phyloP scores from a whole-genome alignment of 2,888 invertebrate species.

The Zootermopsis nevadensis region DNA sequence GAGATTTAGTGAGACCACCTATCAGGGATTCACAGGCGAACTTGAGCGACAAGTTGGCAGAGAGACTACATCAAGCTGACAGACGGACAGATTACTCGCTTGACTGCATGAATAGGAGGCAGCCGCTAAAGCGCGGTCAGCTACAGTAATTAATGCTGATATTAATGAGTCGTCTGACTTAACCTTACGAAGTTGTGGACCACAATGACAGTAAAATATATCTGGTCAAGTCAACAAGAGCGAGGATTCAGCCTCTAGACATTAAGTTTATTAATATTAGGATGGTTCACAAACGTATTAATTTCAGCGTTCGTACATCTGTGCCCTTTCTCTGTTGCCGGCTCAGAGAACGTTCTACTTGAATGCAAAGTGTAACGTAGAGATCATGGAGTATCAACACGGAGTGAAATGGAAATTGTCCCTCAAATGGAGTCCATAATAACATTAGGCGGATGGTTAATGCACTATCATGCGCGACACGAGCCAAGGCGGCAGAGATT shows the following conservation, averaged over 20 bases:
- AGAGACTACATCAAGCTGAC: not conserved
- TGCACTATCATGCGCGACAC: too few relatives aligned
- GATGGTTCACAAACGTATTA: too few relatives aligned
- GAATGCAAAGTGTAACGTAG: too few relatives aligned
- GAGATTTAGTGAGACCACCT: not conserved
- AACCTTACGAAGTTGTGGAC: not conserved
- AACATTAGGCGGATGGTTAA: too few relatives aligned
- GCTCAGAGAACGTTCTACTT: too few relatives aligned
- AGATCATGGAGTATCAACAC: too few relatives aligned
- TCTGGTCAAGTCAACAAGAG: not conserved
- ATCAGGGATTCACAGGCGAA: not conserved
- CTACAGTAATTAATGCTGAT: not conserved
- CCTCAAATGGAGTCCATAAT: too few relatives aligned
- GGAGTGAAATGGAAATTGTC: too few relatives aligned
- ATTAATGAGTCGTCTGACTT: constrained; percentile 8
- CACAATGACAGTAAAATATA: constrained; percentile 4
- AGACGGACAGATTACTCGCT: constrained; percentile 7
- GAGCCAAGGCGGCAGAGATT: too few relatives aligned
- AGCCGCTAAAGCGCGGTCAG: not conserved
- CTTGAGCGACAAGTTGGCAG: constrained; percentile 1
- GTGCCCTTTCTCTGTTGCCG: too few relatives aligned
- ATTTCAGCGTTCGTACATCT: too few relatives aligned
- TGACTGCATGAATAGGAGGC: not conserved
- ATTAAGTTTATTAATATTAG: too few relatives aligned
- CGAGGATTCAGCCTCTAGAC: not conserved